A percentile compares a stretch with the other conserved stretches of the same genome.
Conservation (phyloP, 2,888 invertebrate species). For the Kryphioiulus occultus region DNA sequence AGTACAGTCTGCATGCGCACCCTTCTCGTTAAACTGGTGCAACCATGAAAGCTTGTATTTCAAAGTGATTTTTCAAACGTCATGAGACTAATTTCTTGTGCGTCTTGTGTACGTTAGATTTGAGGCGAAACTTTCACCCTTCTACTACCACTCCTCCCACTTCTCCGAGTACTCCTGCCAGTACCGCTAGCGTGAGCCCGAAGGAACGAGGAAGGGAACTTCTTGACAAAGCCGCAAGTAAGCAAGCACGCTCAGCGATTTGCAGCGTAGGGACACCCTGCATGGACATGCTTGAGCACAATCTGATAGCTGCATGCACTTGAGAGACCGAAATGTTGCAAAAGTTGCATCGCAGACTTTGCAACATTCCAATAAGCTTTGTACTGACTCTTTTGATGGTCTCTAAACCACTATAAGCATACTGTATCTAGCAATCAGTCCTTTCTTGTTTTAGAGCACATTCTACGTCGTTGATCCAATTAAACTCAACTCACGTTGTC, state of each 20-base stretch:
- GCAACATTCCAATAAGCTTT: no score
- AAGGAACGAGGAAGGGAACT: slow-evolving; percentile 28
- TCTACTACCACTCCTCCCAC: slow-evolving; percentile 21
- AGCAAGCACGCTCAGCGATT: slow-evolving; percentile 11
- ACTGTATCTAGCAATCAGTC: no score
- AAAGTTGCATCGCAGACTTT: no score
- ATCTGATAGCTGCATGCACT: no score
- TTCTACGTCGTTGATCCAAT: no score
- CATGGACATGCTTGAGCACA: background rate
- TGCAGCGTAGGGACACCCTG: background rate
- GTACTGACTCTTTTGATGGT: no score
- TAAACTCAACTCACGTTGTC: no score
- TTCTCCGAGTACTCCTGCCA: background rate
- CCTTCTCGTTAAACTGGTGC: background rate
- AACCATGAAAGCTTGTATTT: background rate
- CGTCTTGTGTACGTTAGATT: slow-evolving; percentile 46
- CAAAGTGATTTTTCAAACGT: slow-evolving; percentile 23
- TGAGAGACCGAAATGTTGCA: no score
- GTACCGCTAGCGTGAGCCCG: slow-evolving; percentile 14
- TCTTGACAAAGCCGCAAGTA: background rate
- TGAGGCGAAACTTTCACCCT: slow-evolving; percentile 45
- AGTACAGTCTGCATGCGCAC: background rate
- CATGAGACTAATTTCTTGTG: slow-evolving; percentile 17
- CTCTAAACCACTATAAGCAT: no score
- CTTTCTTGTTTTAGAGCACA: no score